Evolutionary conservation across 2,797 vertebrate species (phyloP).

Genomic region (Ctenosaura bakeri): DNA sequence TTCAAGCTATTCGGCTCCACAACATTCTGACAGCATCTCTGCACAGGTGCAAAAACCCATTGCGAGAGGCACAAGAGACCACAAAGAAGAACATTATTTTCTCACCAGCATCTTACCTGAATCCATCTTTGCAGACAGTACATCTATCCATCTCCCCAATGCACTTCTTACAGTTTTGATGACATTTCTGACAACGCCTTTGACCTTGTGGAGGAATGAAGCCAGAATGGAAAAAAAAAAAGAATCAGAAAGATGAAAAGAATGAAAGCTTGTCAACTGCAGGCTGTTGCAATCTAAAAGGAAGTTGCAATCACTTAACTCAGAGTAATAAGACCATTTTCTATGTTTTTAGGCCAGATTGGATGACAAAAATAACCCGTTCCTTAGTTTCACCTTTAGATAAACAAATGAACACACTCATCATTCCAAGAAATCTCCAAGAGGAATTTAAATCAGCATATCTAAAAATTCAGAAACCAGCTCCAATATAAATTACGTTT

Average conservation of each 20-base stretch:
- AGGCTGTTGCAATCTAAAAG: not conserved
- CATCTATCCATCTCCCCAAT: constrained; percentile 85
- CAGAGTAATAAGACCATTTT: not conserved
- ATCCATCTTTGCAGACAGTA: constrained; percentile 87
- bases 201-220: constrained; percentile 78
- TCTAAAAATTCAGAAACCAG: not conserved
- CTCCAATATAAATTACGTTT: not conserved
- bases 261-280: accelerated
- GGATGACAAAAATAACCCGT: not conserved
- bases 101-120: constrained; percentile 81
- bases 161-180: constrained; percentile 88
- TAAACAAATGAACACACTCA: not conserved
- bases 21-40: too few relatives aligned
- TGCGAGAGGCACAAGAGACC: too few relatives aligned
- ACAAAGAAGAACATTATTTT: not conserved
- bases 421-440: not conserved
- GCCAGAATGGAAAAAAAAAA: not conserved
- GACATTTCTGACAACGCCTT: constrained; percentile 88
- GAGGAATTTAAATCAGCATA: not conserved
- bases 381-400: not conserved
- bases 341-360: not conserved
- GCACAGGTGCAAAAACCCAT: too few relatives aligned
- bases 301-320: not conserved
- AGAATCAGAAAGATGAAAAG: constrained; percentile 43
- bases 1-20: too few relatives aligned